Percentiles rank a stretch among this genome's conserved stretches.
phyloP scores from a whole-genome alignment of 1,140 invertebrate genomes.

The Leptinotarsa undecemlineata region DNA sequence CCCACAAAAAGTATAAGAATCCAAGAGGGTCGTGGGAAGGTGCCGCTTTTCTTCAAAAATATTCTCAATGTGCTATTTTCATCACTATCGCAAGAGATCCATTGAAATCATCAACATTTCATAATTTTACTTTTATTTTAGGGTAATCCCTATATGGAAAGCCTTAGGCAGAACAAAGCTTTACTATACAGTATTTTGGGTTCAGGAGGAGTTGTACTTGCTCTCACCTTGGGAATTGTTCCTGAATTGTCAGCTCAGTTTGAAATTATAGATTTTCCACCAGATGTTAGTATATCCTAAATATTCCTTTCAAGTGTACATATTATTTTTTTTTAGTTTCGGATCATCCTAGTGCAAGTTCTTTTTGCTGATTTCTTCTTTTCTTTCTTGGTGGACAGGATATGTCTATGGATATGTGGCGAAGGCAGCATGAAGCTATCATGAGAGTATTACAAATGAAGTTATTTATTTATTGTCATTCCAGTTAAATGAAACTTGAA shows the following conservation, averaged over 20 bases:
- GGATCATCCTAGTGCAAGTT: constrained; percentile 75
- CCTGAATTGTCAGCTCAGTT: constrained; percentile 81
- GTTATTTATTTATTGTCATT: constrained; percentile 31
- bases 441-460: constrained; percentile 27
- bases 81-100: no score
- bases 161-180: constrained; percentile 87
- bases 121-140: constrained; percentile 54
- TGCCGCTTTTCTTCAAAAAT: no score
- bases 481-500: constrained; percentile 26
- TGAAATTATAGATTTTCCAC: constrained; percentile 87
- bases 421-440: constrained; percentile 42
- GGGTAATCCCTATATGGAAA: constrained; percentile 99
- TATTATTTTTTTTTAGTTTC: constrained; percentile 73
- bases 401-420: constrained; percentile 84
- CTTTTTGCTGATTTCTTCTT: constrained; percentile 81
- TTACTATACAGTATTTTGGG: constrained; percentile 86
- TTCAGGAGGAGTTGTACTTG: constrained; percentile 73
- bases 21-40: no score
- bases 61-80: no score
- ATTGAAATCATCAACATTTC: no score
- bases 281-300: constrained; percentile 67
- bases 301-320: neutral
- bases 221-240: constrained; percentile 74
- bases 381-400: constrained; percentile 81
- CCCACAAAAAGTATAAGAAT: no score